Conservation (phyloP, 2,888 invertebrate genomes). For the Nephrocerus scutellatus region DNA sequence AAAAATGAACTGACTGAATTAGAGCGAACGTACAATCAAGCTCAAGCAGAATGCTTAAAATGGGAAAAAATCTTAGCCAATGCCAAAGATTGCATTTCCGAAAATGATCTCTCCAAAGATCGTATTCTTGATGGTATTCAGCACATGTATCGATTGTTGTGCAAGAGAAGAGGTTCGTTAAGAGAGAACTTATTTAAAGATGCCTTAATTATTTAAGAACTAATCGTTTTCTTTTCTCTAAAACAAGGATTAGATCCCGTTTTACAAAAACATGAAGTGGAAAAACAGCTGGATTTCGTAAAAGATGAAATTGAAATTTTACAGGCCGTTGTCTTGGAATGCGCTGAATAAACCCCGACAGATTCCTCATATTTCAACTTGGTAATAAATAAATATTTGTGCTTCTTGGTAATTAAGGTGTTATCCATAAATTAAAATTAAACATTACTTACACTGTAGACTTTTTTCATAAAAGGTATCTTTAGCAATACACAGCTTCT, state of each 20-base stretch:
- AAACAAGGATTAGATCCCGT: conserved; percentile 20
- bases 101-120: conserved; percentile 34
- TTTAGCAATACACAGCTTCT: too few species aligned
- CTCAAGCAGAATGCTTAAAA: conserved; percentile 33
- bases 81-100: conserved; percentile 34
- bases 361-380: too few species aligned
- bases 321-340: conserved; percentile 29
- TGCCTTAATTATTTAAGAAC: too few species aligned
- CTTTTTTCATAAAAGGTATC: too few species aligned
- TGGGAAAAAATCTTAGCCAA: conserved; percentile 41
- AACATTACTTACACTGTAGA: too few species aligned
- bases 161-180: conserved; percentile 34
- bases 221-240: too few species aligned
- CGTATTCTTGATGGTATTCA: conserved; percentile 40
- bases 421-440: too few species aligned
- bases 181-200: too few species aligned
- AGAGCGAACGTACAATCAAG: conserved; percentile 39
- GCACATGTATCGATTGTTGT: conserved; percentile 36
- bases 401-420: too few species aligned
- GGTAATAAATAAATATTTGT: too few species aligned
- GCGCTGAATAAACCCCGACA: too few species aligned
- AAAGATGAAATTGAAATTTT: conserved; percentile 39
- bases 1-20: conserved; percentile 42
- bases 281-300: conserved; percentile 37
- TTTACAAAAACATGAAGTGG: conserved; percentile 24